phyloP scores from a whole-genome alignment of 2,113 vertebrate genomes.

The Pterophyllum scalare region DNA sequence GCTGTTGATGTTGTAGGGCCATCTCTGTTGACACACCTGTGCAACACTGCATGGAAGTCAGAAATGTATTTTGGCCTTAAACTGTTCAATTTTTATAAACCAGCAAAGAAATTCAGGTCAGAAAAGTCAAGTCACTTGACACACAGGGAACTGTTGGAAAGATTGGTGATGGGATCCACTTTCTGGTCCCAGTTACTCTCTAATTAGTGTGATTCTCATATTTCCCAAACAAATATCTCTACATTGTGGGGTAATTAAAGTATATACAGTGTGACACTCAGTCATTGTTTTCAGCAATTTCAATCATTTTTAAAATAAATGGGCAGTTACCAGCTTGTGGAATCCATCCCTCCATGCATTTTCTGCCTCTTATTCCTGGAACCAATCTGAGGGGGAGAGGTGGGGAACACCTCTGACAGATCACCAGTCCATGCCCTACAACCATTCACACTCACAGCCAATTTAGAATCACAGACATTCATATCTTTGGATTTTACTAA shows the following conservation, averaged over 20 bases:
- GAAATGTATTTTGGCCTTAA: not conserved
- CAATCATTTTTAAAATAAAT: not conserved
- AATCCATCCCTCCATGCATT: not conserved
- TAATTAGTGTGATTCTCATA: too few species aligned
- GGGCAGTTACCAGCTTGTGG: slow-evolving; percentile 6
- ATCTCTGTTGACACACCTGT: not conserved
- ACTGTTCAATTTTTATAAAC: not conserved
- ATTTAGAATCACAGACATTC: not conserved
- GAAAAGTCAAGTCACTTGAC: not conserved
- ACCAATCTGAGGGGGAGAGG: not conserved
- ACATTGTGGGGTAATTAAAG: not conserved
- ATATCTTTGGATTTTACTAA: not conserved
- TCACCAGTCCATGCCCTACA: not conserved
- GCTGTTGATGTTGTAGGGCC: not conserved
- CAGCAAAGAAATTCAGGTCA: not conserved
- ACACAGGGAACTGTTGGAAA: not conserved
- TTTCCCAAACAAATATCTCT: too few species aligned
- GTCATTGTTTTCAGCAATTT: slow-evolving; percentile 1
- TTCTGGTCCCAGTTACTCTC: not conserved
- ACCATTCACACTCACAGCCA: not conserved
- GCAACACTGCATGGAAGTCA: not conserved
- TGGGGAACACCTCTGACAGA: not conserved
- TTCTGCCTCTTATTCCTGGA: not conserved
- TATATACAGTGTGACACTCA: not conserved
- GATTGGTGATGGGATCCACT: not conserved